Evolutionary conservation across 2,113 vertebrate species (phyloP), one percentile per base, ranked within the genome.

Genomic region (Oryzias melastigma): DNA sequence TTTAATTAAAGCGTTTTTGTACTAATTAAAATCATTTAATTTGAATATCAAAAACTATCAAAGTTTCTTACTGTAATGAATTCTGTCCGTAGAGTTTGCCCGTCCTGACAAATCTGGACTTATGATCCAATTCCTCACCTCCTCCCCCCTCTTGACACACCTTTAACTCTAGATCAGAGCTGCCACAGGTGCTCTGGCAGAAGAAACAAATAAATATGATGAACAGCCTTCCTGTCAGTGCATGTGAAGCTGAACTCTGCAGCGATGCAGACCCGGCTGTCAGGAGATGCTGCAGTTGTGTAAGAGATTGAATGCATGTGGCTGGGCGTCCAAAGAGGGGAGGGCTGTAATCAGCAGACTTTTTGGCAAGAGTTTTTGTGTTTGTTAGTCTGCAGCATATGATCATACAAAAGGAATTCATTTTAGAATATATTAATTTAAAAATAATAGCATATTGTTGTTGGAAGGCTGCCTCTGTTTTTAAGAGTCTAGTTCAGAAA

Each of bases 231-330:
- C 53, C 49, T 71, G 45, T 66, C 56, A 41, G 52, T 44, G 46
- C 42, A 35, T 57, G 54, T 49, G 53, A 66, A 53, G 48, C 70
- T 22, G 35, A 65, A 40, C 16, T 16, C 18, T 5, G 10, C 17
- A 58, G 53, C 77, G 62, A 68, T 62, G 70, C 65, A 5, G 73
- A 54, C 53, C 66, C 62, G 75, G 59, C 76, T 80, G 71, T 78
- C 66, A 59, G 63, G 57, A 60, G 50, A 65, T 40, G 4, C 47
- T 52, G 81, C 70, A 62, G 83, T 82, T 81, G 68, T 75, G 65
- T 72, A 73, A 83, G 69, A 73, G 71, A 68, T 60, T 84, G 71
- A 71, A 82, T 69, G 68, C 62, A 53, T 57, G 73, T 41, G 58
- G 45, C 62, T 45, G 71, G 2, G 43, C 54, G 66, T 63, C 35